These are phyloP conservation scores for Lasioglossum zephyrum DNA, from an alignment of 2,888 invertebrate species.

Conservation along the genomic window DNA sequence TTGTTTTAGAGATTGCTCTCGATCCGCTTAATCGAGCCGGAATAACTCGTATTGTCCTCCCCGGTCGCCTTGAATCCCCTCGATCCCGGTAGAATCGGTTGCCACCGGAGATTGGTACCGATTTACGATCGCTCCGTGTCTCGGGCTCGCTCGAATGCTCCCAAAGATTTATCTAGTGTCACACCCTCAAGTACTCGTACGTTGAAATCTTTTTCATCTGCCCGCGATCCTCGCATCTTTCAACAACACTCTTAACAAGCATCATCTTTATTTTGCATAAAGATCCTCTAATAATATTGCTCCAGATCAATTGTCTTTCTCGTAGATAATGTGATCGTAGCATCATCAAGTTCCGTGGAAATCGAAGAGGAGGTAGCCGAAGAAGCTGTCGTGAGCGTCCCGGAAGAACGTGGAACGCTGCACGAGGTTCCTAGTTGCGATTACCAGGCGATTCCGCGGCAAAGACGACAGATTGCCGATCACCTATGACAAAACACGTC, in stretches of 20 bases:
- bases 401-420: background rate
- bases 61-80: background rate
- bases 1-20: constrained; percentile 26
- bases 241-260: background rate
- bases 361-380: background rate
- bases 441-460: background rate
- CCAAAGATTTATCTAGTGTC: background rate
- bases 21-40: constrained; percentile 11
- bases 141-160: background rate
- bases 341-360: background rate
- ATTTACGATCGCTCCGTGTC: background rate
- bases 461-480: constrained; percentile 23
- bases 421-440: background rate
- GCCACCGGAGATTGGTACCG: background rate
- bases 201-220: background rate
- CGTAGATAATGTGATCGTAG: background rate
- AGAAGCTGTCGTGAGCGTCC: background rate
- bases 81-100: constrained; percentile 3
- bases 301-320: background rate
- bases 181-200: background rate
- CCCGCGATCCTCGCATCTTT: background rate
- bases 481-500: constrained; percentile 15
- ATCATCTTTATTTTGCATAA: no score
- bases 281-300: no score
- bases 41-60: constrained; percentile 12